Percentiles rank a stretch among this genome's conserved stretches.
phyloP scores from a whole-genome alignment of 2,888 invertebrate genomes.

The Pasiphila rectangulata region DNA sequence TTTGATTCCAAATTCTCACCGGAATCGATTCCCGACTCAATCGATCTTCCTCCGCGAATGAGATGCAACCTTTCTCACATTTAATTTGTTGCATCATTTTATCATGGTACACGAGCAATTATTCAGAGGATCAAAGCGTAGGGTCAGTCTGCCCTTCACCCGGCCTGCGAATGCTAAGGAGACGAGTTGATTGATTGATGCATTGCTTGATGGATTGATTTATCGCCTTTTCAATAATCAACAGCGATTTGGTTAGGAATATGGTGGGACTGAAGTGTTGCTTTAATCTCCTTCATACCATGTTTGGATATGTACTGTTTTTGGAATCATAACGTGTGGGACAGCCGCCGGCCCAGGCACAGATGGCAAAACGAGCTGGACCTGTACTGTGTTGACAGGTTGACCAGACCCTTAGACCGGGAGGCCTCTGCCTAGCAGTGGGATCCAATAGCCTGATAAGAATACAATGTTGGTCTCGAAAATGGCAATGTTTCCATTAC shows the following conservation, averaged over 20 bases:
- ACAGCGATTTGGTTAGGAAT: neutral
- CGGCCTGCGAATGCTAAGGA: neutral
- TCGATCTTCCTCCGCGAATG: too few species aligned
- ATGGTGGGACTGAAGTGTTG: neutral
- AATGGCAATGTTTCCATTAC: too few species aligned
- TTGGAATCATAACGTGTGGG: neutral
- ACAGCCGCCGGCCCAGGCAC: too few species aligned
- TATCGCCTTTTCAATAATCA: constrained; percentile 7
- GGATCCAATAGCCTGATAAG: too few species aligned
- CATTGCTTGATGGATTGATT: constrained; percentile 17
- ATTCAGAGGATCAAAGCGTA: neutral
- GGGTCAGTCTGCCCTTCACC: constrained; percentile 1
- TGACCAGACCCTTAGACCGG: too few species aligned
- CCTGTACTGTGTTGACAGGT: too few species aligned
- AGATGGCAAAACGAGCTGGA: too few species aligned
- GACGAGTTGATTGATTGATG: constrained; percentile 15
- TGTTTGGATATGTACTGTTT: neutral
- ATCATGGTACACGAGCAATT: neutral
- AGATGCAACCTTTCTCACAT: neutral
- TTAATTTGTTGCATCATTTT: neutral
- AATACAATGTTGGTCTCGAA: too few species aligned
- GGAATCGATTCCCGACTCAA: too few species aligned
- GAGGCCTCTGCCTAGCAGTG: too few species aligned
- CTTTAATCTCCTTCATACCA: neutral
- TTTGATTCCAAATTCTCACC: too few species aligned